Base-by-base conservation (phyloP, 92 coral and sea anemone species). In the Parazoanthus atlanticus region DNA sequence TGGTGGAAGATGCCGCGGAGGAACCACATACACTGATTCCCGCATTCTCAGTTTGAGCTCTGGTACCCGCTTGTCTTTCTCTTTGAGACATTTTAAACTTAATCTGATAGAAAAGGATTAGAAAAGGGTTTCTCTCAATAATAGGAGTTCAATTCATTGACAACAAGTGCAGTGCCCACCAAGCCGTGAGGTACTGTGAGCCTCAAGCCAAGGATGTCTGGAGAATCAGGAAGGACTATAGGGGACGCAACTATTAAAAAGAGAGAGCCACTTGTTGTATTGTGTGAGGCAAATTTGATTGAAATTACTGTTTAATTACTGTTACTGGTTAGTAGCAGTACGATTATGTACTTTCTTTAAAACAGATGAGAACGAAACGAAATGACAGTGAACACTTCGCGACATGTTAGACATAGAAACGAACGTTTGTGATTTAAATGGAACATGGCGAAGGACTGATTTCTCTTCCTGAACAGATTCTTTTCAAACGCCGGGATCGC, bases 401-500 rank as follows among this genome's bases (percentile, higher is more conserved):
- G 78, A 9, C 23, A 66, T 69, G 6, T 67, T 67, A 83, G 61
- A 43, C 78, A 34, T 26, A 23, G 46, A 82, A 64, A 16, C 74
- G 25, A 82, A 67, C 66, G 78, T 78, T 84, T 79, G 77, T 84
- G 87, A 79, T 70, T 69, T 84, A n/a, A 52, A 52, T n/a, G 58
- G 19, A 84, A 84, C 78, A 43, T 26, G 66, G 40, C 36, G 43
- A 34, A 61, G 69, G 69, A 21, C 69, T 75, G 30, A 70, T 26
- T 84, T 71, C 87, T 84, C 69, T 71, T 84, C 3, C 38, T 21
- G 78, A 84, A 84, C 64, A 46, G 66, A 84, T 52, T 70, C 26
- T 40, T 25, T 84, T 84, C 65, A 41, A 70, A 69, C 54, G 65
- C 36, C 28, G 16, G 67, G 5, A 84, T 84, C 46, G 70, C 78